Evolutionary conservation across 92 coral and sea anemone genomes (phyloP).

Genomic region (Epizoanthus stellaris): DNA sequence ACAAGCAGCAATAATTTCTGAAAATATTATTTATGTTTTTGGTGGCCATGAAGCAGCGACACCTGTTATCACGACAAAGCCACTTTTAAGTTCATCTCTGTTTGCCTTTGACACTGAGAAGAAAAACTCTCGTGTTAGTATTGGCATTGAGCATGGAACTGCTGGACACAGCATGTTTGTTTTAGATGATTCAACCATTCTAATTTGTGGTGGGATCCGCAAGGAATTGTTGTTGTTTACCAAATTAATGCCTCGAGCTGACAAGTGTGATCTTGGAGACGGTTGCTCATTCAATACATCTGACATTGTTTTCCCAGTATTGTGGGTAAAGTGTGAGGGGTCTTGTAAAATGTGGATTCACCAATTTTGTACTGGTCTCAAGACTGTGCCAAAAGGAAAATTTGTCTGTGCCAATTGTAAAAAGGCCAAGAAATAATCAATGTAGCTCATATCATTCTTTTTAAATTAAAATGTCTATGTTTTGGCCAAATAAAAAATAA

Average conservation of each 20-base stretch:
- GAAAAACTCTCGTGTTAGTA: constrained; percentile 22
- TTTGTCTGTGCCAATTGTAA: constrained; percentile 50
- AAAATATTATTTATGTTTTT: constrained; percentile 49
- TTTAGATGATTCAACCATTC: constrained; percentile 31
- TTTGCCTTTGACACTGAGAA: constrained; percentile 49
- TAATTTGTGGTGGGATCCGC: constrained; percentile 45
- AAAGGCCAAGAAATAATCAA: not conserved
- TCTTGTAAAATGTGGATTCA: constrained; percentile 48
- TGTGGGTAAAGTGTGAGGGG: constrained; percentile 53
- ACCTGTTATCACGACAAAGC: constrained; percentile 13
- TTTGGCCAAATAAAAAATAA: too few species aligned
- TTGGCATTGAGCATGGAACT: constrained; percentile 29
- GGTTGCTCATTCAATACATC: constrained; percentile 30
- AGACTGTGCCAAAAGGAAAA: constrained; percentile 49
- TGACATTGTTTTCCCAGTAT: constrained; percentile 42
- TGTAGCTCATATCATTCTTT: too few species aligned
- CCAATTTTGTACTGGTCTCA: constrained; percentile 41
- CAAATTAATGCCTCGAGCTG: constrained; percentile 35
- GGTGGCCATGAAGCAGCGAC: constrained; percentile 44
- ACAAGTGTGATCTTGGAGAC: constrained; percentile 49
- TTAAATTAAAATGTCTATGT: too few species aligned
- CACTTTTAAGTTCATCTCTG: constrained; percentile 33
- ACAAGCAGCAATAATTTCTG: constrained; percentile 34
- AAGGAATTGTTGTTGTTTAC: constrained; percentile 53
- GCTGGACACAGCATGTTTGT: constrained; percentile 52